Base-by-base conservation (phyloP, 2,797 vertebrate species). In the Pampus argenteus region DNA sequence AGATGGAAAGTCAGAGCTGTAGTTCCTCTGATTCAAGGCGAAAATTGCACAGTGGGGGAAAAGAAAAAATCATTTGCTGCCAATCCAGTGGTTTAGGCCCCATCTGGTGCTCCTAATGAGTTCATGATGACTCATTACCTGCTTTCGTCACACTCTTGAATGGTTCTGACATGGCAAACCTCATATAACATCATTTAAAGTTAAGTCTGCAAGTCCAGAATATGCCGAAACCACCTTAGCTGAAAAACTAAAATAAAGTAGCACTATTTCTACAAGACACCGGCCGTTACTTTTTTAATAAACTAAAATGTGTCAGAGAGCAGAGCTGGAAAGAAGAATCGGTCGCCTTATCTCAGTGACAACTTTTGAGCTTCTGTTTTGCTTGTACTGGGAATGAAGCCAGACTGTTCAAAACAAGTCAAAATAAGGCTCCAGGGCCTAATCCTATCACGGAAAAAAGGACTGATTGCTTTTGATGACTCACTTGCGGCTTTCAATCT, bases 121-220 rank as follows among this genome's bases (percentile, higher is more conserved):
- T 73, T 83, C 51, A 69, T 78, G 56, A 85, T 79, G 80, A 83
- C 49, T 81, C 69, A 83, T 85, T 83, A 77, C 72, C 73, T 70
- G 69, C 64, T 78, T 82, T 75, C 56, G 76, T 67, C 75, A 59
- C 40, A 61, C 38, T 76, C n/a, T 25, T 49, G 36, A 79, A 67
- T 55, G 28, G 52, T 48, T 72, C 49, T 50, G 68, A 69, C 60
- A 49, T 1, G 6, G 25, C 29, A 59, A 34, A 45, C 26, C 40
- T 74, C 59, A 62, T 18, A 34, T 9, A 48, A 40, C 31, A 55
- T 44, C 25, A 62, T 47, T 54, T 54, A 15, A 44, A 44, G 36
- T 58, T 22, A 25, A 54, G 36, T 50, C 49, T 56, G 5, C 10
- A 44, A 23, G 25, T 40, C 11, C 10, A 22, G 20, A 22, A 63